Evolutionary conservation across 1,140 invertebrate species (phyloP).

Genomic region (Gryllus bimaculatus): DNA sequence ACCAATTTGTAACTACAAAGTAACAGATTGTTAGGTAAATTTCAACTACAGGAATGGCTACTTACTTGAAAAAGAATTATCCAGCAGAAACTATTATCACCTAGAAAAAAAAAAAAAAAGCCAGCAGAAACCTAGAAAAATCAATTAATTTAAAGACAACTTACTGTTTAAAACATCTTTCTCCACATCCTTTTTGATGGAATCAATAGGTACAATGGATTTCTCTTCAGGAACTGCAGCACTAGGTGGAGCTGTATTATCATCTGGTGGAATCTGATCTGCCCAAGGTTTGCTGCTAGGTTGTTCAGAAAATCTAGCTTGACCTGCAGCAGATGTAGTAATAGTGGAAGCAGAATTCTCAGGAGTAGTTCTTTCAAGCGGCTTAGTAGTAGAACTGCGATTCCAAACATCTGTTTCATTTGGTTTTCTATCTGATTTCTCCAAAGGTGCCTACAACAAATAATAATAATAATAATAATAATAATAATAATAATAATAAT

Average conservation of each 20-base stretch:
- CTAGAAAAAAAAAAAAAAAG: too few relatives aligned
- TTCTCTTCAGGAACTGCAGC: neutral
- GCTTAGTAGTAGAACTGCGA: conserved; percentile 7
- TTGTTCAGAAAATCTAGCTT: neutral
- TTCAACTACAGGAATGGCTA: too few relatives aligned
- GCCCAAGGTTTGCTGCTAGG: conserved; percentile 9
- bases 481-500: conserved; percentile 8
- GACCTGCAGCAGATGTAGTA: neutral
- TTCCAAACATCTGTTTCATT: conserved; percentile 18
- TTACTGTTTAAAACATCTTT: conserved; percentile 2
- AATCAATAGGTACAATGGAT: neutral
- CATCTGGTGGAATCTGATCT: neutral
- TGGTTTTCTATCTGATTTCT: conserved; percentile 11
- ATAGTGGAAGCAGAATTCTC: neutral
- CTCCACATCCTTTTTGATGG: neutral
- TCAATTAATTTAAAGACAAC: too few relatives aligned
- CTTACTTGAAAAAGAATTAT: too few relatives aligned
- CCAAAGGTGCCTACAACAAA: neutral
- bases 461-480: conserved; percentile 8
- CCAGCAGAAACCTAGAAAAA: too few relatives aligned
- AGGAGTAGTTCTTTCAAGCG: neutral
- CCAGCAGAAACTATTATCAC: too few relatives aligned
- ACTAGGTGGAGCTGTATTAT: neutral
- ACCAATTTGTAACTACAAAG: too few relatives aligned
- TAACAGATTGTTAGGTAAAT: too few relatives aligned